Conservation (phyloP, 2,888 invertebrate genomes). For the Nematopogon swammerdamellus region DNA sequence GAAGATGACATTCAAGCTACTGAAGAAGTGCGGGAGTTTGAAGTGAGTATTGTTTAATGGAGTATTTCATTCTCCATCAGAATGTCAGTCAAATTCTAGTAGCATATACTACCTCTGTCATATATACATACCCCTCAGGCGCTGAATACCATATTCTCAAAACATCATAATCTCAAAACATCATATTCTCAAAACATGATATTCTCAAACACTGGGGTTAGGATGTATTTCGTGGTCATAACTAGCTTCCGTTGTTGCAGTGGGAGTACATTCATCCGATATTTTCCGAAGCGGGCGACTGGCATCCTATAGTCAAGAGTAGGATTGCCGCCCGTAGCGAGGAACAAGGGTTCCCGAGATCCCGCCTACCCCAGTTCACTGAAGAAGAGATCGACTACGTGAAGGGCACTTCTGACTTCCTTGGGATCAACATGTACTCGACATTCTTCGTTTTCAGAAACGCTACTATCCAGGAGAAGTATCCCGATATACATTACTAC, state of each 20-base stretch:
- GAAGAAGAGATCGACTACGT: conserved; percentile 13
- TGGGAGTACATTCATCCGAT: conserved; percentile 11
- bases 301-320: conserved; percentile 13
- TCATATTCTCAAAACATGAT: too few species aligned
- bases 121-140: too few species aligned
- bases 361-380: conserved; percentile 16
- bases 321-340: conserved; percentile 14
- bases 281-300: conserved; percentile 14
- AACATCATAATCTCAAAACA: too few species aligned
- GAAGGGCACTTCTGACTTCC: conserved; percentile 15
- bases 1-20: conserved; percentile 48
- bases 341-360: conserved; percentile 13
- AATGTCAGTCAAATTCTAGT: too few species aligned
- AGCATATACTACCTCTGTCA: too few species aligned
- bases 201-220: too few species aligned
- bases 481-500: conserved; percentile 11
- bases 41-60: conserved; percentile 26
- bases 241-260: too few species aligned
- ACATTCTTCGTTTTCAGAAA: conserved; percentile 17
- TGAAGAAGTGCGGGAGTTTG: conserved; percentile 47
- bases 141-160: too few species aligned
- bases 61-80: too few species aligned
- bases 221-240: too few species aligned
- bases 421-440: conserved; percentile 16
- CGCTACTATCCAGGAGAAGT: conserved; percentile 11